Evolutionary conservation across 2,888 invertebrate species (phyloP).

Genomic region (Eledona agricola): DNA sequence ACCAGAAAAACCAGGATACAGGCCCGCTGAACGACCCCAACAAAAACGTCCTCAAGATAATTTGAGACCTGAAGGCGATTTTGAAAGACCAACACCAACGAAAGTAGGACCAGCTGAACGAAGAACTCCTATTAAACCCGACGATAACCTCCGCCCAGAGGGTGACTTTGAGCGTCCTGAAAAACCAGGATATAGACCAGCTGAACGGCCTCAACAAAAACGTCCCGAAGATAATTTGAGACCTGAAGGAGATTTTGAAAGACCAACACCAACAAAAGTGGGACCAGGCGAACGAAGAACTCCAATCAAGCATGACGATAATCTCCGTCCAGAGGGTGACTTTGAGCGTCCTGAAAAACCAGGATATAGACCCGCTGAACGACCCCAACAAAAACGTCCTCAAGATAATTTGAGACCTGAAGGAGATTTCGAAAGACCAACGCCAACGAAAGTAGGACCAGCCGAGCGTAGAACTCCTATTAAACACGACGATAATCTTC

Average conservation of each 20-base stretch:
- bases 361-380: conserved; percentile 58
- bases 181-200: conserved; percentile 57
- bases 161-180: conserved; percentile 65
- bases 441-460: conserved; percentile 55
- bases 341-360: conserved; percentile 62
- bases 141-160: conserved; percentile 67
- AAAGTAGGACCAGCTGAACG: conserved; percentile 57
- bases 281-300: conserved; percentile 61
- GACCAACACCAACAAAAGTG: conserved; percentile 61
- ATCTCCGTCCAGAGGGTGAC: conserved; percentile 68
- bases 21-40: conserved; percentile 58
- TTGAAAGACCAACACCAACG: conserved; percentile 52
- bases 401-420: conserved; percentile 63
- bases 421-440: conserved; percentile 62
- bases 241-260: conserved; percentile 62
- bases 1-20: conserved; percentile 55
- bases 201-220: conserved; percentile 59
- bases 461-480: conserved; percentile 53
- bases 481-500: conserved; percentile 62
- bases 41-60: conserved; percentile 65
- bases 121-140: conserved; percentile 61
- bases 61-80: conserved; percentile 61
- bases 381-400: conserved; percentile 61
- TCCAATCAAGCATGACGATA: conserved; percentile 63
- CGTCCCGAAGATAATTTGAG: conserved; percentile 62